Base-by-base conservation (phyloP, 2,888 invertebrate species). In the Mechanitis messenoides region DNA sequence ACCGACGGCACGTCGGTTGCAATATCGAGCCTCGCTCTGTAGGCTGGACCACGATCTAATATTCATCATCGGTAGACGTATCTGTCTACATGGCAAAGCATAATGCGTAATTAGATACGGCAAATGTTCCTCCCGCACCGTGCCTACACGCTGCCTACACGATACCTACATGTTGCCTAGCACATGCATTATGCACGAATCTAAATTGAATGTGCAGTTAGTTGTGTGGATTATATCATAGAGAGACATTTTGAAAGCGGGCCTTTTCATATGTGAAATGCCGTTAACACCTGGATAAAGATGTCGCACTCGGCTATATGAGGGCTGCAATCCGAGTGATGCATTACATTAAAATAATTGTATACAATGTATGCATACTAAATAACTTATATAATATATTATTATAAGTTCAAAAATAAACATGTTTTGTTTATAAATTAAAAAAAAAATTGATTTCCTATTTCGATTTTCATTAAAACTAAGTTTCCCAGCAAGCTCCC, bases 31-130 rank as follows among this genome's bases (percentile, higher is more conserved):
- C 77, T 72, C 68, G 73, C 71, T 75, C 72, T 77, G 78, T 80
- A 77, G 81, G 79, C 78, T 72, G 76, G 75, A 70, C 77, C 73
- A 72, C 80, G 84, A 87, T 87, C 86, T 85, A 86, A 88, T 87
- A 88, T 87, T 86, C 87, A 87, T 86, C 83, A 83, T 78, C 78
- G 81, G 78, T 80, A 81, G 84, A 78, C 84, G 77, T 76, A 80
- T 77, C 80, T 74, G 83, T 81, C 83, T 86, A 83, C 84, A 84
- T 81, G 79, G 84, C 80, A 82, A 83, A 83, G 86, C 85, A 83
- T 87, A 85, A 88, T 87, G 83, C 85, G 85, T 87, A 86, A 89
- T 88, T 87, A 89, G 86, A 88, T 87, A 83, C 86, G 81, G 83
- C 84, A 81, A 85, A 85, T 85, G 85, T 83, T 83, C 80, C 72